Evolutionary conservation across 2,113 vertebrate species (phyloP).

Genomic region (Nothocercus julius): DNA sequence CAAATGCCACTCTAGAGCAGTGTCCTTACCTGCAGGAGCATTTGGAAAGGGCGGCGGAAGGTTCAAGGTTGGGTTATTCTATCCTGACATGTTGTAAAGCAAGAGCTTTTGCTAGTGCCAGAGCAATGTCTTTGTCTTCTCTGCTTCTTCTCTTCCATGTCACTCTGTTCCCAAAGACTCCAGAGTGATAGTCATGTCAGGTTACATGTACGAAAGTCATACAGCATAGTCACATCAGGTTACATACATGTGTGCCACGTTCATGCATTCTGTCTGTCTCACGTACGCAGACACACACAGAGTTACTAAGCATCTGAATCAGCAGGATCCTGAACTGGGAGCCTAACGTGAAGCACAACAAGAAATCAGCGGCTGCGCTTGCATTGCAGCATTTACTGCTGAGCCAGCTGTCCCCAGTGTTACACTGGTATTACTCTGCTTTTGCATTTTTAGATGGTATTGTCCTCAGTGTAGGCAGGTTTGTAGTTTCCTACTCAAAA

Average conservation of each 20-base stretch:
- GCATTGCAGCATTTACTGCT: background rate
- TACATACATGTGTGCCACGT: rapidly evolving
- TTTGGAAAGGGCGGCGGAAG: background rate
- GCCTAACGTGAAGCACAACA: rapidly evolving
- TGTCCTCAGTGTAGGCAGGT: background rate
- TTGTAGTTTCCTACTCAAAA: background rate
- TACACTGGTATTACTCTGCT: background rate
- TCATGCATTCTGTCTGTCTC: background rate
- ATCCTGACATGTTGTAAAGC: background rate
- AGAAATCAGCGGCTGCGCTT: background rate
- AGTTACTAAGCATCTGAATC: background rate
- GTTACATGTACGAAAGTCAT: too few species aligned
- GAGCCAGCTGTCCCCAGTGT: background rate
- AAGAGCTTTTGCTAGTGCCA: background rate
- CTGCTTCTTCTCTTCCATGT: background rate
- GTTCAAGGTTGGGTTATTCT: background rate
- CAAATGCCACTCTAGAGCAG: background rate
- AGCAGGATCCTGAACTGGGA: background rate
- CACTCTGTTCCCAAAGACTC: background rate
- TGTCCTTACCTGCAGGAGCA: background rate
- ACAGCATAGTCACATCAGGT: too few species aligned
- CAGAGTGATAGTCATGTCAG: too few species aligned
- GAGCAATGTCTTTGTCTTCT: background rate
- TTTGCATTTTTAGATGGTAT: background rate
- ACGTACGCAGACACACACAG: too few species aligned